Evolutionary conservation across 2,797 vertebrate species (phyloP).

Genomic region (Luscinia megarhynchos): DNA sequence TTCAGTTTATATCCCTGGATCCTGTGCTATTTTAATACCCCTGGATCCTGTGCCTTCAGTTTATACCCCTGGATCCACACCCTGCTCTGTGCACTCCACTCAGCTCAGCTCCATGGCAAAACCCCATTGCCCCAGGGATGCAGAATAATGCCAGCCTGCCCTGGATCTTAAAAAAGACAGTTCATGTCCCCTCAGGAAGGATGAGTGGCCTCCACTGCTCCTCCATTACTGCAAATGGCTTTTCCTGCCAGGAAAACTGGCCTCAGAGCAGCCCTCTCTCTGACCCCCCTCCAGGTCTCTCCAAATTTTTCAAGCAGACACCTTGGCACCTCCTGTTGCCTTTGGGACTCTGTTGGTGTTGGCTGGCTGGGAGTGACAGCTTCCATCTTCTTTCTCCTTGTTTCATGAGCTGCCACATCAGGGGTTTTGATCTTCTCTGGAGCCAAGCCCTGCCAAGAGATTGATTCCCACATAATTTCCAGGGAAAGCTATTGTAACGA

Average conservation of each 20-base stretch:
- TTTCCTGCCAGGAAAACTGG: constrained; percentile 4
- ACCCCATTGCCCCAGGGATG: neutral
- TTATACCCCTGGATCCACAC: neutral
- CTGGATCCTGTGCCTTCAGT: neutral
- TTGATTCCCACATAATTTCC: constrained; percentile 68
- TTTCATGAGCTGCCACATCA: constrained; percentile 69
- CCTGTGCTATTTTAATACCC: neutral
- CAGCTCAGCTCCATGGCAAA: neutral
- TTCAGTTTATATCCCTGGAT: neutral
- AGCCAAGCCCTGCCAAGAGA: constrained; percentile 52
- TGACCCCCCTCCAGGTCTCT: neutral
- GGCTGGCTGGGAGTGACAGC: constrained; percentile 56
- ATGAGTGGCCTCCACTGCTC: neutral
- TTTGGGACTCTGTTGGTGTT: constrained; percentile 72
- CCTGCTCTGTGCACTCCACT: neutral
- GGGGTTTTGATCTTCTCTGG: constrained; percentile 72
- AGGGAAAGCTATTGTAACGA: constrained; percentile 58
- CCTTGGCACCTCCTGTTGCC: constrained; percentile 62
- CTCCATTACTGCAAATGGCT: neutral
- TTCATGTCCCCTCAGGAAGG: neutral
- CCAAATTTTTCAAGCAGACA: constrained; percentile 68
- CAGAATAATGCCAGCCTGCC: neutral
- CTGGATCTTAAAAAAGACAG: neutral
- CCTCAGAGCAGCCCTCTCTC: neutral
- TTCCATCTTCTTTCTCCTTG: constrained; percentile 68